Evolutionary conservation across 1,140 invertebrate species (phyloP).

Genomic region (Triops cancriformis): DNA sequence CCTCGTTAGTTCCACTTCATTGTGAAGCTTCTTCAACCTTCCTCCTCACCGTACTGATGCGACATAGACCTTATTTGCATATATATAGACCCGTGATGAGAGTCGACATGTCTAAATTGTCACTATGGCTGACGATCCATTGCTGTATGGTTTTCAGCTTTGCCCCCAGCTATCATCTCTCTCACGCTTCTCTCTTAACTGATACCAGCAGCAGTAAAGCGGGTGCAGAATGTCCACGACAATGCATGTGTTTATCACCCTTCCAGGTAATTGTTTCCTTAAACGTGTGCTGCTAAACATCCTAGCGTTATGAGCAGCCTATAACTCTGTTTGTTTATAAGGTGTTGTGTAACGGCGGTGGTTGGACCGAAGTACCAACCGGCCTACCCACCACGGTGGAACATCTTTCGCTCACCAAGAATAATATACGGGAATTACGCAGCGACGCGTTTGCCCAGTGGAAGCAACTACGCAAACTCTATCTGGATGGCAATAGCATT

Average conservation of each 20-base stretch:
- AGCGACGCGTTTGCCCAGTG: conserved; percentile 67
- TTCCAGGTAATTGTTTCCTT: not conserved
- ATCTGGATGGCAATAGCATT: conserved; percentile 70
- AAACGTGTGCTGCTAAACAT: no score
- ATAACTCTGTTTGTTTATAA: conserved; percentile 35
- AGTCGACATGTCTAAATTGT: not conserved
- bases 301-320: no score
- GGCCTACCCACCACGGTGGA: conserved; percentile 61
- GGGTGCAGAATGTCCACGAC: not conserved
- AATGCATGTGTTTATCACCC: not conserved
- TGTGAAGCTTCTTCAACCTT: not conserved
- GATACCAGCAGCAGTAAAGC: not conserved
- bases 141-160: conserved; percentile 1
- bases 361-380: conserved; percentile 59
- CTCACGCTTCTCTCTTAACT: not conserved
- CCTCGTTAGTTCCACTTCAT: not conserved
- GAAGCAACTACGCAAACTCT: conserved; percentile 58
- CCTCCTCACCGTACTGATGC: not conserved
- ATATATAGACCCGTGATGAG: not conserved
- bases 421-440: conserved; percentile 63
- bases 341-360: conserved; percentile 77
- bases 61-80: not conserved
- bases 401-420: conserved; percentile 69
- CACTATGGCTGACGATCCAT: not conserved
- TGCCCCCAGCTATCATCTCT: not conserved